phyloP scores from a whole-genome alignment of 1,140 invertebrate genomes.

The Coptotermes formosanus region DNA sequence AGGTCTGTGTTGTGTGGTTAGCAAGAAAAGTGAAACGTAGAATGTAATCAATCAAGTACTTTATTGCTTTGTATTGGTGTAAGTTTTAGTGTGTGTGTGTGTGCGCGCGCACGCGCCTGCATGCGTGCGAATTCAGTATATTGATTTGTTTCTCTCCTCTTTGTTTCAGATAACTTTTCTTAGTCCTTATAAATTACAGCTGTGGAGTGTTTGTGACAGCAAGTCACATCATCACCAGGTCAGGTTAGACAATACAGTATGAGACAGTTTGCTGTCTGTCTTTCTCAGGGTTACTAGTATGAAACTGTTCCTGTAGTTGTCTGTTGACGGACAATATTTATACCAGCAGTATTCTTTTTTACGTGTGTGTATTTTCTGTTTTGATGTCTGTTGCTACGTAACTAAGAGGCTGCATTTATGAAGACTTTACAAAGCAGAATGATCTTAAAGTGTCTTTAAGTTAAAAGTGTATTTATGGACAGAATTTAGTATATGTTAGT shows the following conservation, averaged over 20 bases:
- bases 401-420: not conserved
- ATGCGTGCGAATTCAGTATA: not conserved
- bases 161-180: not conserved
- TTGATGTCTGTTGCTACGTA: not conserved
- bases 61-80: no score
- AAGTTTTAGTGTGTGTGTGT: no score
- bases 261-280: not conserved
- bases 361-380: not conserved
- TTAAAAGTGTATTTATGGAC: not conserved
- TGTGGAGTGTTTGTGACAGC: not conserved
- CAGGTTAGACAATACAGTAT: conserved; percentile 3
- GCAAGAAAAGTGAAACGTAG: no score
- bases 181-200: not conserved
- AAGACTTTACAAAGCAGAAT: not conserved
- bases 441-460: not conserved
- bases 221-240: not conserved
- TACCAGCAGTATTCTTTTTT: conserved; percentile 2
- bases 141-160: not conserved
- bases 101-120: no score
- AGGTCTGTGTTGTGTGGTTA: no score
- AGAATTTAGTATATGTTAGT: not conserved
- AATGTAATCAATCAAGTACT: no score
- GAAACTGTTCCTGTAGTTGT: not conserved
- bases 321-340: not conserved
- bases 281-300: not conserved